Evolutionary conservation across 2,797 vertebrate species (phyloP).

Genomic region (Paramormyrops hopkinsi): DNA sequence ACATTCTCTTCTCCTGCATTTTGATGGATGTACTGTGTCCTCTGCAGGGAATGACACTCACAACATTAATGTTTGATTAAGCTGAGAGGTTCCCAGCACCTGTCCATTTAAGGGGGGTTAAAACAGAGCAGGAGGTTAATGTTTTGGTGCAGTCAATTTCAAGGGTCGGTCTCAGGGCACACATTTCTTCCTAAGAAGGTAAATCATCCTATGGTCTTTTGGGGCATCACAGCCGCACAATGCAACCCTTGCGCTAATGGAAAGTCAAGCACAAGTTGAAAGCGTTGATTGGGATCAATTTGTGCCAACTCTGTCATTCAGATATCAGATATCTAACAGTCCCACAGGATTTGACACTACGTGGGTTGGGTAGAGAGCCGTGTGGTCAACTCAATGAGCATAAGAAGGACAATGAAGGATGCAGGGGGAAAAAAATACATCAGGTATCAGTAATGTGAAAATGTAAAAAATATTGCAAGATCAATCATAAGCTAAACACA

Average conservation of each 20-base stretch:
- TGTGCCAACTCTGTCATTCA: not conserved
- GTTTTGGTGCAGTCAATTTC: constrained; percentile 10
- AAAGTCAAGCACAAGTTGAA: constrained; percentile 8
- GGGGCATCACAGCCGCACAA: not conserved
- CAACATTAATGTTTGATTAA: constrained; percentile 12
- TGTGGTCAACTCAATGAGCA: not conserved
- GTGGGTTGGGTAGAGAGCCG: not conserved
- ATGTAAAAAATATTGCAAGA: not conserved
- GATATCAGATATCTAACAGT: not conserved
- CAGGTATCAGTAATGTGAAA: not conserved
- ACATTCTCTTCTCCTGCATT: not conserved
- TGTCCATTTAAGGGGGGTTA: constrained; percentile 1
- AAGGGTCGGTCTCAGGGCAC: constrained; percentile 1
- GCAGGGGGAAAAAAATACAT: not conserved
- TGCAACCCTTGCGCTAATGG: constrained; percentile 2
- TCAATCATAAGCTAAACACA: not conserved
- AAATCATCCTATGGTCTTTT: not conserved
- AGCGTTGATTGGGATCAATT: not conserved
- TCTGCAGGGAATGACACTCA: constrained; percentile 3
- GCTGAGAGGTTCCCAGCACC: not conserved
- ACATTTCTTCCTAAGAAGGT: constrained; percentile 5
- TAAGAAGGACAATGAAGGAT: not conserved
- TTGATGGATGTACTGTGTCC: not conserved
- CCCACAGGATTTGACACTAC: not conserved
- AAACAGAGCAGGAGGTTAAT: constrained; percentile 10